A percentile compares a stretch with the other conserved stretches of the same genome.
Evolutionary conservation across 2,888 invertebrate species (phyloP).

Genomic region (Taphrorychus bicolor): DNA sequence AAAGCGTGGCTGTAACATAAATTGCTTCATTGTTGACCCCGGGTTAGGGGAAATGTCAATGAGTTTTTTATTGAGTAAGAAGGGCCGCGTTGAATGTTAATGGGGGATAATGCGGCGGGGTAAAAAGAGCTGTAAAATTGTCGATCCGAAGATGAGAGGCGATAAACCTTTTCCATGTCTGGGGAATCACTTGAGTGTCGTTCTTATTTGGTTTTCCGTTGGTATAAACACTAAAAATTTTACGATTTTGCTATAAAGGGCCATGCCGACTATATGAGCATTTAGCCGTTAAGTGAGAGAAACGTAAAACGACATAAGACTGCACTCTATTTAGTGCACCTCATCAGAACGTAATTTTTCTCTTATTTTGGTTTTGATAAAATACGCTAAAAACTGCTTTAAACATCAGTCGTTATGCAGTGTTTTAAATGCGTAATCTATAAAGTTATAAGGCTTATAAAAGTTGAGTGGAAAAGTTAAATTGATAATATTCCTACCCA

Average conservation of each 20-base stretch:
- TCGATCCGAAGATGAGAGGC: conserved; percentile 2
- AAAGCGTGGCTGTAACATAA: neutral
- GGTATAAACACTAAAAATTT: neutral
- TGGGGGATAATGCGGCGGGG: conserved; percentile 12
- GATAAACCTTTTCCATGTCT: neutral
- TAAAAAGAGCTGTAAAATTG: conserved; percentile 19
- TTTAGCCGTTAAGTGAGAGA: too few relatives aligned
- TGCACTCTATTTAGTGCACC: too few relatives aligned
- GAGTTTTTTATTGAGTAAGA: conserved; percentile 13
- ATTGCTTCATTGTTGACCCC: neutral
- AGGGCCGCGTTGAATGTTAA: conserved; percentile 21
- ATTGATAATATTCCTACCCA: neutral
- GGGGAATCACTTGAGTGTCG: neutral
- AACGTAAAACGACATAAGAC: too few relatives aligned
- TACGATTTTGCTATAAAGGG: too few relatives aligned
- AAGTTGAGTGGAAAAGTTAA: neutral
- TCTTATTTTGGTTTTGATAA: too few relatives aligned
- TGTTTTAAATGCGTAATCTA: neutral
- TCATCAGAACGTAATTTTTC: too few relatives aligned
- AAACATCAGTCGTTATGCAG: neutral
- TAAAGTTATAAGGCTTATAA: neutral
- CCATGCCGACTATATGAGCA: too few relatives aligned
- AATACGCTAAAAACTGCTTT: too few relatives aligned
- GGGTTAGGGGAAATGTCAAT: conserved; percentile 14
- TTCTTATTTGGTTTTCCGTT: neutral